Evolutionary conservation across 2,888 invertebrate genomes (phyloP).

Genomic region (Synanthedon vespiformis): DNA sequence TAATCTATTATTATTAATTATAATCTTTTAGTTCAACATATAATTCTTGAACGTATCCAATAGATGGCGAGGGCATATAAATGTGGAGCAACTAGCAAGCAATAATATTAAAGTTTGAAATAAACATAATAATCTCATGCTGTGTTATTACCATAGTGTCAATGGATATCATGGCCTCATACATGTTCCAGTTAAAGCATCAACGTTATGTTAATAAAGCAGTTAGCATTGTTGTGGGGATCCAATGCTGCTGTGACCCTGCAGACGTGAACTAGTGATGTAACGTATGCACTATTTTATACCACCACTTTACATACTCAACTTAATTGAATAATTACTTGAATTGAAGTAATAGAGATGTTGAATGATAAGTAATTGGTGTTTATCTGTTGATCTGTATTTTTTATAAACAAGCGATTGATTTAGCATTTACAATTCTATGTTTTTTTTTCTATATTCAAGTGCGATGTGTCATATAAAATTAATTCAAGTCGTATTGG

Average conservation of each 20-base stretch:
- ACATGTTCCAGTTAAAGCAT: constrained; percentile 50
- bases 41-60: no score
- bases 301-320: neutral
- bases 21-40: no score
- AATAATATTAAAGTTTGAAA: no score
- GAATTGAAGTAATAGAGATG: neutral
- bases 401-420: neutral
- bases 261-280: constrained; percentile 7
- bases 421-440: no score
- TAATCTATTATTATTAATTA: no score
- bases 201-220: constrained; percentile 59
- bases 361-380: neutral
- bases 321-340: neutral
- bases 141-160: constrained; percentile 1
- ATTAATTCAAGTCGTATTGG: no score
- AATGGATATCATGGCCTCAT: constrained; percentile 37
- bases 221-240: constrained; percentile 62
- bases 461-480: no score
- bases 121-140: neutral
- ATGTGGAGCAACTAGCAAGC: no score
- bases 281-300: constrained; percentile 1
- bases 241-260: constrained; percentile 40
- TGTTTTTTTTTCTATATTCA: no score
- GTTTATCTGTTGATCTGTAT: constrained; percentile 3
- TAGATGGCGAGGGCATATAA: no score